Evolutionary conservation across 2,888 invertebrate species (phyloP), one percentile per base, ranked within the genome.

Genomic region (Acleris cristana): DNA sequence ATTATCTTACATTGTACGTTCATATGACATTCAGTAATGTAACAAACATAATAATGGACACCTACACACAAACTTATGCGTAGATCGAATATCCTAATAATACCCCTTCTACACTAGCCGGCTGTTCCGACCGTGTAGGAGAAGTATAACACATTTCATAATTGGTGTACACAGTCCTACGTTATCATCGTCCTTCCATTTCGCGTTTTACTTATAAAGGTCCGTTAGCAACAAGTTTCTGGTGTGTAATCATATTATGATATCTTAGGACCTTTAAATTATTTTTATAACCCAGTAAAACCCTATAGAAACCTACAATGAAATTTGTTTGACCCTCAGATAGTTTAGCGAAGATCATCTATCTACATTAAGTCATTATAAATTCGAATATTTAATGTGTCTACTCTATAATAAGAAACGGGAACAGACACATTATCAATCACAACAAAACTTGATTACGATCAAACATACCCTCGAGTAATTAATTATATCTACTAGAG

Each of bases 81-180:
- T 45, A 44, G 16, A 44, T 16, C 3, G 16, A 16, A 44, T 14
- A 44, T 26, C 5, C 26, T 6, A 26, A 26, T 26, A 26, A 26
- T 26, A 26, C 26, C 26, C 26, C 26, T 26, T 26, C 7, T 26
- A 26, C 26, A 26, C 26, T 26, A 26, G 8, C 7, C 7, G 26
- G 26, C 8, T 8, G 26, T 26, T 26, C 26, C 26, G 26, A 26
- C 26, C 7, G 26, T 8, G 26, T 8, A 26, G 26, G 26, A 26
- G 7, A 8, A 26, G 26, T 26, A 8, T 26, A 26, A 26, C 7
- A 8, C 26, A 26, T 45, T 51, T 18, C 12, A 51, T 66, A 66
- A 66, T 66, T 66, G 66, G 66, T 66, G 66, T 66, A 66, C 44
- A 53, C 66, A 66, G 61, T 66, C 52, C 61, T 56, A 61, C 61